Evolutionary conservation across 2,888 invertebrate species (phyloP), one percentile per base, ranked within the genome.

Genomic region (Lomographa bimaculata): DNA sequence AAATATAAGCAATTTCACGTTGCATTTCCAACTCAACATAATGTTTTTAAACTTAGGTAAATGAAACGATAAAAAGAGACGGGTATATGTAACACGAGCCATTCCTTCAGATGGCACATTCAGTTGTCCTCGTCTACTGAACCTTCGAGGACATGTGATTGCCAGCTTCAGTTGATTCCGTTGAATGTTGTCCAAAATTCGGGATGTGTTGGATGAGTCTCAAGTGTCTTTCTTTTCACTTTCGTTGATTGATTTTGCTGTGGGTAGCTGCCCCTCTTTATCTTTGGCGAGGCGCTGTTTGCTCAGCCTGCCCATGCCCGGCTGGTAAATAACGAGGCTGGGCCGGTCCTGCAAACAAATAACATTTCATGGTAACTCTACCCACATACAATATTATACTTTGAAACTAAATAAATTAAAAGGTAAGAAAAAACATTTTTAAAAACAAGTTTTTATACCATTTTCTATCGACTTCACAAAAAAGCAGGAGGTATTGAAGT

Each of bases 291-390:
- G 67, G 28, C 90, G 90, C 57, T 93, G 93, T 70, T 93, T 94
- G 60, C 94, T 92, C 69, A 94, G 93, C 61, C 92, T 92, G n/a
- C 94, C 92, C 94, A 95, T 96, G 9, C 96, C 96, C 0, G 97
- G 97, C 56, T 97, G 93, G 78, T 97, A 97, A 55, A 97, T 95
- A 45, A 95, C 95, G 71, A 97, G 93, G 23, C 96, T 94, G 10
- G 97, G 97, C 21, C 97, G 94, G 83, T 97, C 97, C 94, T 95
- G 60, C 5, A 64, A 66, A 16, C 33, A 37, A 16, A 36, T 11
- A 40, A 20, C 2, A 10, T 10, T 3, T 23, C 21, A 20, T 10
- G n/a, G n/a, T n/a, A n/a, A n/a, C n/a, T n/a, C n/a, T n/a, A n/a
- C n/a, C n/a, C n/a, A n/a, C n/a, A n/a, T n/a, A n/a, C n/a, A n/a